Percentiles rank a stretch among this genome's conserved stretches.
These are phyloP conservation scores for Rhyacophila brunnea DNA, from an alignment of 1,140 invertebrate genomes.

Conservation along the genomic window DNA sequence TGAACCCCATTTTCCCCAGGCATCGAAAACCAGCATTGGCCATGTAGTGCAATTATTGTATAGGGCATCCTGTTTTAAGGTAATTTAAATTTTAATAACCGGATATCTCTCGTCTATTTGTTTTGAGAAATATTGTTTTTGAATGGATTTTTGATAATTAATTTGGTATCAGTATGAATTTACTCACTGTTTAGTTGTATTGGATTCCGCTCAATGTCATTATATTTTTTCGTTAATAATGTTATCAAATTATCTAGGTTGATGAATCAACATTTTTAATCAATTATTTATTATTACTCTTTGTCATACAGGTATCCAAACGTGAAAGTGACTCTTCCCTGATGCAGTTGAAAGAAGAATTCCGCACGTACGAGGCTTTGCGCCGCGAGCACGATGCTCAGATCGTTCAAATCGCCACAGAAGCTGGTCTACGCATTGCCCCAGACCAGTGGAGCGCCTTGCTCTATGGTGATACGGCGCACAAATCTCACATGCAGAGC, in stretches of 20 bases:
- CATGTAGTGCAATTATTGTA: slow-evolving; percentile 98
- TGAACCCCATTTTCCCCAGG: slow-evolving; percentile 94
- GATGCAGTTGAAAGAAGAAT: slow-evolving; percentile 99
- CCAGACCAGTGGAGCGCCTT: slow-evolving; percentile 98
- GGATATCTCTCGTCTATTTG: no score
- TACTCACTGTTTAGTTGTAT: no score
- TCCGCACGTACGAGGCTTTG: slow-evolving; percentile 89
- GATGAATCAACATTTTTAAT: no score
- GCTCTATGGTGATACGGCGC: slow-evolving; percentile 90
- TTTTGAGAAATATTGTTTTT: no score
- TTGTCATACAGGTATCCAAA: slow-evolving; percentile 79
- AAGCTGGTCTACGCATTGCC: slow-evolving; percentile 93
- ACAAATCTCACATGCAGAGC: slow-evolving; percentile 98
- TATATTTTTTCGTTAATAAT: no score
- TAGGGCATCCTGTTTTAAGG: slow-evolving; percentile 97
- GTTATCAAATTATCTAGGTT: no score
- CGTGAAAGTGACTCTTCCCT: slow-evolving; percentile 95
- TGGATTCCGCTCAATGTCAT: no score
- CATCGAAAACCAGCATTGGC: slow-evolving; percentile 97
- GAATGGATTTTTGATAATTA: no score
- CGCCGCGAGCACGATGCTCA: slow-evolving; percentile 97
- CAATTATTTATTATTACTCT: no score
- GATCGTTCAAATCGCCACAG: slow-evolving; percentile 95
- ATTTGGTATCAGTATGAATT: no score
- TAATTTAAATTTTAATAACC: no score